Evolutionary conservation across 1,140 invertebrate species (phyloP), one percentile per base, ranked within the genome.

Genomic region (Microplitis mediator): DNA sequence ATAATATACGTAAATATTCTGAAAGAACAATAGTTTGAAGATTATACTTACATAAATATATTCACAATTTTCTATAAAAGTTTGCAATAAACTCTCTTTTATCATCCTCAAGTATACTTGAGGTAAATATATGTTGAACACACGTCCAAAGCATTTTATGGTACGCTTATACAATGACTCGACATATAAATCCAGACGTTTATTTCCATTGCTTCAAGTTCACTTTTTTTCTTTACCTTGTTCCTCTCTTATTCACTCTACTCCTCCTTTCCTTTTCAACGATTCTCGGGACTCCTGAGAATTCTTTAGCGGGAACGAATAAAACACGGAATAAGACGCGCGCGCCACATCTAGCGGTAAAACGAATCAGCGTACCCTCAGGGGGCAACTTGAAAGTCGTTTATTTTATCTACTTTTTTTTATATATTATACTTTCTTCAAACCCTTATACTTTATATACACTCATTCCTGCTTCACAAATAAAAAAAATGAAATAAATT

Each of bases 131-230:
- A 45, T 45, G 39, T 45, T 45, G 39, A 45, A 45, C 39, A 45
- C 39, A 45, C 39, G 39, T 56, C 52, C 52, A 16, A 23, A 16
- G 14, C 13, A 56, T 56, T 16, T 56, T 56, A 23, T 56, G n/a
- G 23, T 13, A 56, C 52, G n/a, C 52, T 16, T 4, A 56, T 56
- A 23, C 39, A 45, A 31, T 31, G 34, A 66, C 14, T 51, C 11
- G 64, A 66, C 56, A 66, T 51, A 68, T 54, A 68, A 68, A 54
- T 34, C 52, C 23, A 68, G 52, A 68, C 51, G 50, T 68, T 54
- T 56, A 58, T 68, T 68, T 56, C 32, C 50, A 68, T 68, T 56
- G 52, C 65, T 35, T 14, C 50, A 32, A 61, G 32, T 11, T 61
- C 16, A 32, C 58, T 34, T 32, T 34, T 61, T 32, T 32, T 1